Conservation (phyloP, 1,140 invertebrate genomes). For the Hyposmocoma kahamanoa region DNA sequence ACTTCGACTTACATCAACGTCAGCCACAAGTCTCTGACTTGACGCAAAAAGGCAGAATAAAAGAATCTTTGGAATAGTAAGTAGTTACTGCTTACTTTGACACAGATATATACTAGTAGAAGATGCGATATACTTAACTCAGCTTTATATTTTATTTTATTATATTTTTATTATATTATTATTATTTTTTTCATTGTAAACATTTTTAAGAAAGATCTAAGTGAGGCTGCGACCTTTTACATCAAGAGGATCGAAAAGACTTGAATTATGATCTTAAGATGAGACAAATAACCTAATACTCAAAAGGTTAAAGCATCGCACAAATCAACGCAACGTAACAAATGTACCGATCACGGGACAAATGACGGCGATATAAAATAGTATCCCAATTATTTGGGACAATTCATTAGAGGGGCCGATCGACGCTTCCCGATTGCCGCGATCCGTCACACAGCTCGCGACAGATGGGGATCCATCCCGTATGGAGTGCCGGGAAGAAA, state of each 20-base stretch:
- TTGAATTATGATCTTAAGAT: no score
- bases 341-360: conserved; percentile 62
- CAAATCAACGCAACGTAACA: conserved; percentile 62
- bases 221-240: no score
- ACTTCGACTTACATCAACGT: conserved; percentile 6
- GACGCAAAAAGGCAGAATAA: background rate
- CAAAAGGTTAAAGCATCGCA: conserved; percentile 50
- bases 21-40: background rate
- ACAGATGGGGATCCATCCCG: conserved; percentile 62
- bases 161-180: no score
- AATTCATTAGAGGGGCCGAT: conserved; percentile 65
- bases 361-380: conserved; percentile 68
- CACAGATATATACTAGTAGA: no score
- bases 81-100: no score
- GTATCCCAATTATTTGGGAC: conserved; percentile 69
- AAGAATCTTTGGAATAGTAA: no score
- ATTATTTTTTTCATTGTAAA: no score
- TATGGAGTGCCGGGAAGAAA: conserved; percentile 66
- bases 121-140: no score
- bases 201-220: no score
- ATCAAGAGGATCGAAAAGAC: no score
- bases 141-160: no score
- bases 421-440: conserved; percentile 54
- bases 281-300: background rate
- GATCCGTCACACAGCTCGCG: conserved; percentile 59